These are phyloP conservation scores for Dynastes maya DNA, from an alignment of 2,888 invertebrate species.

Conservation along the genomic window DNA sequence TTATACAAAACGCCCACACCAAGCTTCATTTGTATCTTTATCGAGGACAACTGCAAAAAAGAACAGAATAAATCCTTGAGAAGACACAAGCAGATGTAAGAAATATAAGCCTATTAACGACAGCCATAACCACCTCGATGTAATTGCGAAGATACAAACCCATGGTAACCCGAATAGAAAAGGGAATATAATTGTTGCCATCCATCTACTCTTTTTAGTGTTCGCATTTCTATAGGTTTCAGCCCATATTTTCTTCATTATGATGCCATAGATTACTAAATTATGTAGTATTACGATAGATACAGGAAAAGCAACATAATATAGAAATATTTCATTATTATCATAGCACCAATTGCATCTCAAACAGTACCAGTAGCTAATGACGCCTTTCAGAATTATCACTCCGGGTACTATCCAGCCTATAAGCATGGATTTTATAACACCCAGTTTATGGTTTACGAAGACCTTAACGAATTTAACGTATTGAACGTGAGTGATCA, in stretches of 20 bases:
- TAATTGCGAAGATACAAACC: conserved; percentile 40
- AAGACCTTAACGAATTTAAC: conserved; percentile 46
- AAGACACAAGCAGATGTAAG: conserved; percentile 30
- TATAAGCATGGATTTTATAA: conserved; percentile 18
- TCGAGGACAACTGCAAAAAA: conserved; percentile 38
- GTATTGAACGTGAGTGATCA: conserved; percentile 43
- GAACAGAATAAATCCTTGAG: conserved; percentile 44
- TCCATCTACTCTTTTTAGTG: conserved; percentile 17
- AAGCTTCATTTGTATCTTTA: conserved; percentile 26
- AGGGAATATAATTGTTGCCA: conserved; percentile 35
- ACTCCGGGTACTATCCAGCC: conserved; percentile 38
- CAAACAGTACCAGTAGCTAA: conserved; percentile 25
- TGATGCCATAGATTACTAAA: neutral
- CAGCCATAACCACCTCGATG: conserved; percentile 10
- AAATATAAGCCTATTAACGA: conserved; percentile 38
- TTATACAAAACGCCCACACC: neutral
- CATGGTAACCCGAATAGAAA: conserved; percentile 43
- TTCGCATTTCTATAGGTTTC: neutral
- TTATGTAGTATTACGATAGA: conserved; percentile 26
- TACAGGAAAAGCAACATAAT: conserved; percentile 35
- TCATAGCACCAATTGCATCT: conserved; percentile 24
- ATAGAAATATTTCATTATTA: conserved; percentile 16
- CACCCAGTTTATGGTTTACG: neutral
- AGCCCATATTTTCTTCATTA: neutral
- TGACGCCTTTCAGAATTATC: conserved; percentile 5